Conservation (phyloP, 2,113 vertebrate species). For the Dromas ardeola region DNA sequence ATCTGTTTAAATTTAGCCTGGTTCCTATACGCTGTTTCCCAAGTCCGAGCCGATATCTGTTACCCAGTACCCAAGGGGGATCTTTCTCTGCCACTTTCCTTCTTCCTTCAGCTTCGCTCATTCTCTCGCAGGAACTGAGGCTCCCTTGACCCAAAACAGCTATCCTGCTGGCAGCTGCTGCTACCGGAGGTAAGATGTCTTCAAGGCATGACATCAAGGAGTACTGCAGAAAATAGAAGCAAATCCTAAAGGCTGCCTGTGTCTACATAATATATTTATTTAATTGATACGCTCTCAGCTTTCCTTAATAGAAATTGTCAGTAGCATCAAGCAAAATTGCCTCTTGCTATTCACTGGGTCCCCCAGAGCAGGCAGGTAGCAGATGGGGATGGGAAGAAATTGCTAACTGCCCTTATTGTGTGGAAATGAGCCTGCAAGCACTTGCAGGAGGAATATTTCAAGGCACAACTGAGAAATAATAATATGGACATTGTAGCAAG, state of each 20-base stretch:
- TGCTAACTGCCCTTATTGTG: constrained; percentile 27
- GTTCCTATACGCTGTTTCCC: constrained; percentile 23
- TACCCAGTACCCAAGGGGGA: constrained; percentile 48
- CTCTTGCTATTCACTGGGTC: constrained; percentile 19
- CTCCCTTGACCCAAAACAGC: constrained; percentile 35
- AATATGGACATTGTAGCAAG: not conserved
- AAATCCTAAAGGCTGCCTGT: constrained; percentile 56
- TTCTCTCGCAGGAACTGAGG: constrained; percentile 4
- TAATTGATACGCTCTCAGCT: constrained; percentile 53
- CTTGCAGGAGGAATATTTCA: not conserved
- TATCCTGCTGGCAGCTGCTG: constrained; percentile 43
- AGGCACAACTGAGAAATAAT: constrained; percentile 29
- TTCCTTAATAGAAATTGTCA: constrained; percentile 44
- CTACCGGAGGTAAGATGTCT: constrained; percentile 52
- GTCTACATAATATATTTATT: constrained; percentile 51
- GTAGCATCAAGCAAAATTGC: constrained; percentile 26
- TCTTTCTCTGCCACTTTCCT: constrained; percentile 22
- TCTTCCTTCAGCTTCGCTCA: constrained; percentile 36
- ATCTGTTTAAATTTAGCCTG: constrained; percentile 68
- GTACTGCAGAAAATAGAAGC: constrained; percentile 51
- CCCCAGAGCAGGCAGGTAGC: constrained; percentile 44
- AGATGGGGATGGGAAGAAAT: constrained; percentile 49
- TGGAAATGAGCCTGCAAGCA: constrained; percentile 28
- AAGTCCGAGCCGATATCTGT: constrained; percentile 60
- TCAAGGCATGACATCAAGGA: constrained; percentile 47